A percentile compares a stretch with the other conserved stretches of the same genome.
These are phyloP conservation scores for Pipistrellus nathusii DNA, from an alignment of 2,797 vertebrate genomes.

Conservation along the genomic window DNA sequence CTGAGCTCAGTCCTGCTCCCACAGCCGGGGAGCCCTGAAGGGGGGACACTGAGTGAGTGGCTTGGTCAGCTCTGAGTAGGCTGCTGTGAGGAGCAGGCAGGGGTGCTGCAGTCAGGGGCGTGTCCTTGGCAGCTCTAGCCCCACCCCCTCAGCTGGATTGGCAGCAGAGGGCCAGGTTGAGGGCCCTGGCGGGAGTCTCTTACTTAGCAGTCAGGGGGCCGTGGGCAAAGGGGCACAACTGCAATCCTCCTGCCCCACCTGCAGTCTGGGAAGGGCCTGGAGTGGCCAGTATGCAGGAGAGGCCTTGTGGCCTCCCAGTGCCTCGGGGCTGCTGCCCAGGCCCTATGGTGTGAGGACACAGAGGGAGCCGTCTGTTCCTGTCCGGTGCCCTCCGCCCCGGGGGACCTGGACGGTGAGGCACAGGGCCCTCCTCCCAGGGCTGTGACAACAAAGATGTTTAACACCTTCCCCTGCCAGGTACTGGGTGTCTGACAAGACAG, in stretches of 20 bases:
- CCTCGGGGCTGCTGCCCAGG: not conserved
- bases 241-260: not conserved
- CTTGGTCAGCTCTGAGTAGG: not conserved
- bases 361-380: not conserved
- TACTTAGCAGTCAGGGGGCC: not conserved
- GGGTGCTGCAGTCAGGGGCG: not conserved
- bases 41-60: not conserved
- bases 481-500: too few species aligned
- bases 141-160: not conserved
- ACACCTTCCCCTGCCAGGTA: too few species aligned
- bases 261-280: not conserved
- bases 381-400: too few species aligned
- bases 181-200: not conserved
- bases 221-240: not conserved
- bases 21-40: not conserved
- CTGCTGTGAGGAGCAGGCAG: not conserved
- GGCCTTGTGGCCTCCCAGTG: not conserved
- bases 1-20: not conserved
- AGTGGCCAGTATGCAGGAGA: not conserved
- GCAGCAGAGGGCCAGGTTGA: not conserved
- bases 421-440: too few species aligned
- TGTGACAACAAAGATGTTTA: too few species aligned
- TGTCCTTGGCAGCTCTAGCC: not conserved
- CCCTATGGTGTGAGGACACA: too few species aligned
- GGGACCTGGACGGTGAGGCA: too few species aligned